These are phyloP conservation scores for Pocillopora meandrina DNA, from an alignment of 92 coral and sea anemone species.

Conservation along the genomic window DNA sequence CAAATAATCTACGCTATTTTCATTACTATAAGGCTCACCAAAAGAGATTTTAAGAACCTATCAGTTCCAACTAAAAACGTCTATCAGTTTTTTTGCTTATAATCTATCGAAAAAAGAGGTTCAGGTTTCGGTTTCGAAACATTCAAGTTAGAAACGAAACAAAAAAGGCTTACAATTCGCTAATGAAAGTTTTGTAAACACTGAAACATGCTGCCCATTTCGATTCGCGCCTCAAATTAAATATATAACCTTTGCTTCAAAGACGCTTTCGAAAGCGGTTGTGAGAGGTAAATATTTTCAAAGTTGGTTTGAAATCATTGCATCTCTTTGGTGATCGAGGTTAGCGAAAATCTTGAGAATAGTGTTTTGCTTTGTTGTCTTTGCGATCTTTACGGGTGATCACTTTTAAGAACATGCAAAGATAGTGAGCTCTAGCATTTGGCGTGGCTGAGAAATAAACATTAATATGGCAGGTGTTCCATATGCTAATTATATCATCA, in stretches of 20 bases:
- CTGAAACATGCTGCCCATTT: slow-evolving; percentile 18
- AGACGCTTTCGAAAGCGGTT: not conserved
- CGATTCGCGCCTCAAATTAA: slow-evolving; percentile 35
- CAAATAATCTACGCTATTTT: slow-evolving; percentile 25
- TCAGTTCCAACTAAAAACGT: slow-evolving; percentile 6
- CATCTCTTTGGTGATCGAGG: not conserved
- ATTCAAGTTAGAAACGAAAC: slow-evolving; percentile 26
- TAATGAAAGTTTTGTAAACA: slow-evolving; percentile 32
- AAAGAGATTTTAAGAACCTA: slow-evolving; percentile 15
- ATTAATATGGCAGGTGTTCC: slow-evolving; percentile 69
- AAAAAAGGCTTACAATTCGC: slow-evolving; percentile 24
- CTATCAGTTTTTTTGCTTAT: not conserved
- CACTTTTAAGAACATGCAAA: slow-evolving; percentile 4
- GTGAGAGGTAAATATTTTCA: not conserved
- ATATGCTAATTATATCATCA: slow-evolving; percentile 69
- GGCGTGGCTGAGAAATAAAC: slow-evolving; percentile 82
- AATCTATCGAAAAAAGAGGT: not conserved
- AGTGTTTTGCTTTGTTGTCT: not conserved
- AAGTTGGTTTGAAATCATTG: not conserved
- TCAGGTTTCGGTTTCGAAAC: slow-evolving; percentile 15
- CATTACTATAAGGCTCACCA: slow-evolving; percentile 16
- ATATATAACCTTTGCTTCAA: slow-evolving; percentile 7
- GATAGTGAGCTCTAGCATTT: slow-evolving; percentile 42
- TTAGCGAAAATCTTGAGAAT: not conserved
- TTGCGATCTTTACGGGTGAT: slow-evolving; percentile 7